Evolutionary conservation across 1,140 invertebrate species (phyloP).

Genomic region (Metopolophium dirhodum): DNA sequence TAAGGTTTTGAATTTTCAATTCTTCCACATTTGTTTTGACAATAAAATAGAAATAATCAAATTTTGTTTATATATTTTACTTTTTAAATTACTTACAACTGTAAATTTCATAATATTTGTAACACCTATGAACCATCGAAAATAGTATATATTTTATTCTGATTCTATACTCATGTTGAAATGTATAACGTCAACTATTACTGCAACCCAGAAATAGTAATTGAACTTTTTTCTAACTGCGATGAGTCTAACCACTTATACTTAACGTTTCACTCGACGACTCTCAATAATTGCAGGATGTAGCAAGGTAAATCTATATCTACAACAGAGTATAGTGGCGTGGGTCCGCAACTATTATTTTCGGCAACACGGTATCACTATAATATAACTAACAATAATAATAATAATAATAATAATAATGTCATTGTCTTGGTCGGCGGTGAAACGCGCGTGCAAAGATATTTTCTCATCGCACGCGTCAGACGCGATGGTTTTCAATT

Average conservation of each 20-base stretch:
- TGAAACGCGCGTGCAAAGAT: neutral
- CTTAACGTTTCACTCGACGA: neutral
- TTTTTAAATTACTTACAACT: neutral
- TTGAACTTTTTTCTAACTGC: neutral
- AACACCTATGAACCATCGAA: too few species aligned
- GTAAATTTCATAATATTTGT: neutral
- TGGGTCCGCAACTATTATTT: neutral
- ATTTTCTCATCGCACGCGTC: neutral
- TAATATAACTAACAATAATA: neutral
- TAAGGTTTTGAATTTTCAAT: neutral
- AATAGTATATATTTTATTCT: too few species aligned
- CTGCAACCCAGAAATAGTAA: neutral
- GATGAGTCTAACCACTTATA: neutral
- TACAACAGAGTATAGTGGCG: neutral
- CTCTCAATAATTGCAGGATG: neutral
- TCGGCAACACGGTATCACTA: neutral
- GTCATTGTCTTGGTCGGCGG: neutral
- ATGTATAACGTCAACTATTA: neutral
- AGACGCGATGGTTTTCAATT: constrained; percentile 1
- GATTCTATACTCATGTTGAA: neutral
- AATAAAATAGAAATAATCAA: neutral
- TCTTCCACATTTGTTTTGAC: neutral
- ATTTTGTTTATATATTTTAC: neutral
- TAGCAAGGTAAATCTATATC: neutral
- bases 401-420: neutral